Base-by-base conservation (phyloP, 2,888 invertebrate genomes). In the Lingula anatina region DNA sequence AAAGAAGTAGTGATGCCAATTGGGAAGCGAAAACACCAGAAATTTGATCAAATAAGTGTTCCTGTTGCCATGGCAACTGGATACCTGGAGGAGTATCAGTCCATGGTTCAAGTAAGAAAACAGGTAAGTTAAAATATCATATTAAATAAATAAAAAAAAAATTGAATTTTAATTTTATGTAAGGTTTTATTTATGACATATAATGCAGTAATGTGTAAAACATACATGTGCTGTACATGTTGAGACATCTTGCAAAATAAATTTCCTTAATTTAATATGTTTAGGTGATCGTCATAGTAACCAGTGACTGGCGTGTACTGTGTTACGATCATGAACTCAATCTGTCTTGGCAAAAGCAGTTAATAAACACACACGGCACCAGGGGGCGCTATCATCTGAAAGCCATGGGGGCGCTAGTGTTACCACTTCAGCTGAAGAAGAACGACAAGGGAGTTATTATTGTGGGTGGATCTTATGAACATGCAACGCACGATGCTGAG, bases 201-300 rank as follows among this genome's bases (percentile, higher is more conserved):
- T n/a, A n/a, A n/a, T n/a, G n/a, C n/a, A n/a, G n/a, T n/a, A n/a
- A n/a, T n/a, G n/a, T n/a, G n/a, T n/a, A n/a, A n/a, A n/a, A n/a
- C n/a, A 15, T 12, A 26, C 18, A 23, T 24, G n/a, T 9, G 23
- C 27, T 38, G 23, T 9, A 38, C 23, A 26, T 38, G 20, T 20
- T 12, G 2, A n/a, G 12, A 21, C 18, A 9, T 18, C 25, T 39
- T n/a, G 3, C 5, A 12, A 12, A 18, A 25, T 37, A 25, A n/a
- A 18, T 23, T 25, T 28, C 24, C 4, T 40, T 31, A 15, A 20
- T 18, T 21, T 12, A 28, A 46, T 15, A 47, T 39, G 55, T 55
- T 2, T 57, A 73, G 73, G 60, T 70, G 4, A 66, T 73, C 25
- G 65, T 71, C 1, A 65, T 73, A 37, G 69, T 66, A n/a, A 67